Evolutionary conservation across 2,888 invertebrate species (phyloP).

Genomic region (Melinopterus prodromus): DNA sequence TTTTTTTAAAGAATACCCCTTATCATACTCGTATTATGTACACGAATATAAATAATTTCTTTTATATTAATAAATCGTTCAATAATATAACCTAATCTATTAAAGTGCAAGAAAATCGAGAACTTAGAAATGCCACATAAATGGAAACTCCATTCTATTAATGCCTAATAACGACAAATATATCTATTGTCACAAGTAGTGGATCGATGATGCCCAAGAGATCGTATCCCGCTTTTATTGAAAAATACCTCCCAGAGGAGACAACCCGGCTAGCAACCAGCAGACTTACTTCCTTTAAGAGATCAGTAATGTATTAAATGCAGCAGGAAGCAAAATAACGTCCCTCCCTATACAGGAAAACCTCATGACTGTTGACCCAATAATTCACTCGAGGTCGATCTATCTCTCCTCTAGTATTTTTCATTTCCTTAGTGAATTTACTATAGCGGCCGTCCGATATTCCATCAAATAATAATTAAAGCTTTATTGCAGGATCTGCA

Average conservation of each 20-base stretch:
- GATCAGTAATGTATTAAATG: not conserved
- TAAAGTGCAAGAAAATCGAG: not conserved
- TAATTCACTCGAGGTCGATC: not conserved
- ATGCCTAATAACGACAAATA: not conserved
- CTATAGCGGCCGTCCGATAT: not conserved
- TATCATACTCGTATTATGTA: no score
- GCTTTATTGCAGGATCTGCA: slow-evolving; percentile 47
- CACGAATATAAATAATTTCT: no score
- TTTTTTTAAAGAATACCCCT: no score
- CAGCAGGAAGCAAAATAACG: not conserved
- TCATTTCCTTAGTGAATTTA: not conserved
- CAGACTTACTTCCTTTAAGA: not conserved
- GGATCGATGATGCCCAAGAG: not conserved
- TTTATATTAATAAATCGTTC: no score
- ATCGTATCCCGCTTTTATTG: not conserved
- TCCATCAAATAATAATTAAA: slow-evolving; percentile 10
- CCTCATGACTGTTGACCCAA: not conserved
- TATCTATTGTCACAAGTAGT: not conserved
- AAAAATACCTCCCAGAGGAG: not conserved
- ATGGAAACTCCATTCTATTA: not conserved
- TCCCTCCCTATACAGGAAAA: not conserved
- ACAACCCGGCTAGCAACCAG: not conserved
- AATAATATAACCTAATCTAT: no score
- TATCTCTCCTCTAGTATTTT: not conserved
- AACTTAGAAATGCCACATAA: not conserved